phyloP scores from a whole-genome alignment of 2,888 invertebrate genomes.

The Mythimna vitellina region DNA sequence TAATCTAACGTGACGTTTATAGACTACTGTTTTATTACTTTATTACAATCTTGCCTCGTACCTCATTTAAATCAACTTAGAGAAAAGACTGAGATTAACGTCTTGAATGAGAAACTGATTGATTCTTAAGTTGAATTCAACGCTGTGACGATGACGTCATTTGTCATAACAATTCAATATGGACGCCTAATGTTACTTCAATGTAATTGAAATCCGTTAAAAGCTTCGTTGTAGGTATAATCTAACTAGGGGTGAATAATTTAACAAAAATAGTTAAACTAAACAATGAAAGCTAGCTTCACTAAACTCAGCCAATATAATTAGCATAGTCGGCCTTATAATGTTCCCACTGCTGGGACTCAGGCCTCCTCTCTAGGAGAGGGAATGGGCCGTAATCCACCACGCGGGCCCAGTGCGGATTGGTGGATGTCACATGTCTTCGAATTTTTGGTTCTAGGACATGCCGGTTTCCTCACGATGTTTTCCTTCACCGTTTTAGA shows the following conservation, averaged over 20 bases:
- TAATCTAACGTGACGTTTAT: background rate
- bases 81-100: background rate
- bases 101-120: conserved; percentile 9
- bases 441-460: no score
- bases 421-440: no score
- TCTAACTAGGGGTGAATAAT: background rate
- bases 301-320: background rate
- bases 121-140: conserved; percentile 5
- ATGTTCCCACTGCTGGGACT: no score
- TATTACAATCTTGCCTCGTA: background rate
- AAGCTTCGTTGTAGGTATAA: background rate
- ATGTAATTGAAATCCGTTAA: conserved; percentile 4
- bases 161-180: background rate
- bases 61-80: background rate
- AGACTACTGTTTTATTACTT: conserved; percentile 3
- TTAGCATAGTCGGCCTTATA: no score
- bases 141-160: conserved; percentile 15
- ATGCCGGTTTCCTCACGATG: no score
- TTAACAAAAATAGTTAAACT: background rate
- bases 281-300: background rate
- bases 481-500: no score
- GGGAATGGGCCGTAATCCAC: no score
- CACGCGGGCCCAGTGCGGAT: no score
- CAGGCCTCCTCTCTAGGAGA: no score
- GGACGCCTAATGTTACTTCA: background rate